Evolutionary conservation across 1,140 invertebrate genomes (phyloP), one percentile per base, ranked within the genome.

Genomic region (Papilio aristodemus): DNA sequence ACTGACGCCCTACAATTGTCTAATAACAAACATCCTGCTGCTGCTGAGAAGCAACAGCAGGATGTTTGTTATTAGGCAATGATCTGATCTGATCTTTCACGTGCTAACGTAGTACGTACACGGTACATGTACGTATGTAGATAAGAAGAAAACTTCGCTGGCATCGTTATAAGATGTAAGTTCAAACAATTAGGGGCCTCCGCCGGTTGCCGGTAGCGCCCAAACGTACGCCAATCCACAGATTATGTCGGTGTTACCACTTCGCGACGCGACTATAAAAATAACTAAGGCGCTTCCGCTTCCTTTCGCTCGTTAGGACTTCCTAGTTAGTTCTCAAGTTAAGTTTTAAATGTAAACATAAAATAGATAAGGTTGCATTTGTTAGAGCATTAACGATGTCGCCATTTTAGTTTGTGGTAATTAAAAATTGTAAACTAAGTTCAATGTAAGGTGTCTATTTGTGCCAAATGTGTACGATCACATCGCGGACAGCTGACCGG

Each of bases 211-310:
- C 27, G 6, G 27, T 32, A 32, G 27, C 27, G 17, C 43, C 43
- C 58, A 60, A 36, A 60, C 32, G 36, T 38, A 14, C 58, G 14
- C n/a, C 58, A 38, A 19, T n/a, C 14, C 4, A 17, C 9, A 14
- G 32, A 32, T 25, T 13, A 27, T n/a, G 11, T 38, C 36, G 36
- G 36, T 60, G 58, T 39, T 60, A 14, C 25, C 58, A 60, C 11
- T 36, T 60, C 14, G 57, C 58, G 32, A 14, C 14, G 57, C 58
- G 32, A 14, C n/a, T 14, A 36, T 38, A 60, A 60, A 60, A 60
- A 60, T 60, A 60, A 37, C 58, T 27, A 14, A 37, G 19, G 6
- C n/a, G n/a, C 58, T 60, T 60, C 58, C 58, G 36, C 36, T 60
- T 60, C 58, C 58, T 60, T 60, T 19, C 9, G 5, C 5, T 14